Evolutionary conservation across 2,113 vertebrate genomes (phyloP).

Genomic region (Syrmaticus mikado): DNA sequence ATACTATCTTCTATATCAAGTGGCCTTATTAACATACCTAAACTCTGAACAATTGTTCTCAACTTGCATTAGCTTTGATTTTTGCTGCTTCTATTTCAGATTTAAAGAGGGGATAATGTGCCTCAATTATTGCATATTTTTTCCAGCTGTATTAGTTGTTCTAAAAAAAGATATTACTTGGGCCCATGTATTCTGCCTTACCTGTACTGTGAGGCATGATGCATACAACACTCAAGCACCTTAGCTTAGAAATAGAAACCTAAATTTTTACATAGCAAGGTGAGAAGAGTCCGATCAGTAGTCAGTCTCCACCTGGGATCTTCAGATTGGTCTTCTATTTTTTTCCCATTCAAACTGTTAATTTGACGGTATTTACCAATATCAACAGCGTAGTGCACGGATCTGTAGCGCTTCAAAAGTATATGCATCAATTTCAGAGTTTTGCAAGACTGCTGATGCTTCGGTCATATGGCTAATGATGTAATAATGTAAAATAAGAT

Average conservation of each 20-base stretch:
- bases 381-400: neutral
- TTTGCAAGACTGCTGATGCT: neutral
- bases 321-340: neutral
- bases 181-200: neutral
- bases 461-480: neutral
- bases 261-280: neutral
- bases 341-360: neutral
- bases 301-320: neutral
- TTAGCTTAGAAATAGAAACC: neutral
- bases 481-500: neutral
- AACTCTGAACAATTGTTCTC: slow-evolving; percentile 57
- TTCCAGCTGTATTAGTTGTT: slow-evolving; percentile 20
- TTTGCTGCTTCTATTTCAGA: slow-evolving; percentile 60
- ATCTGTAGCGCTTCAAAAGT: neutral
- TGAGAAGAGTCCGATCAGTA: neutral
- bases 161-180: slow-evolving; percentile 26
- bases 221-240: neutral
- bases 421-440: neutral
- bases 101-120: slow-evolving; percentile 39
- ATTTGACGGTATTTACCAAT: neutral
- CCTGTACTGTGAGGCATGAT: neutral
- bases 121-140: slow-evolving; percentile 27
- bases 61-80: slow-evolving; percentile 55
- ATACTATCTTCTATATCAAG: slow-evolving; percentile 20
- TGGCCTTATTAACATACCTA: slow-evolving; percentile 54